phyloP scores from a whole-genome alignment of 2,113 vertebrate species.

The Brachyhypopomus occidentalis region DNA sequence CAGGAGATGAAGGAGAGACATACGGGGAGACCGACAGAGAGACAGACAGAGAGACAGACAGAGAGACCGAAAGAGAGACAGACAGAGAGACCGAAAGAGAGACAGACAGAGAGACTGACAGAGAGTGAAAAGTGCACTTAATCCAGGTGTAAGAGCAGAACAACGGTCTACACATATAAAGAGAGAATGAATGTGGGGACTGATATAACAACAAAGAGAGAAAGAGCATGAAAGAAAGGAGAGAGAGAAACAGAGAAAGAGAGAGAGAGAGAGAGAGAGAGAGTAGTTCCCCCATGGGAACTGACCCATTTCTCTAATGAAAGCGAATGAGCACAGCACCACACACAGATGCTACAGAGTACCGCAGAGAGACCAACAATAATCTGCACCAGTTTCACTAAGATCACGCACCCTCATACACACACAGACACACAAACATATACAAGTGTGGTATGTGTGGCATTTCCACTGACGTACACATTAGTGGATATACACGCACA shows the following conservation, averaged over 20 bases:
- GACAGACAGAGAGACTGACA: constrained; percentile 22
- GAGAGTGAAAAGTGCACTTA: too few relatives aligned
- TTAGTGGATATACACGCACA: not conserved
- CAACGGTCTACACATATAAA: too few relatives aligned
- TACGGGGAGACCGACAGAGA: too few relatives aligned
- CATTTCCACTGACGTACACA: too few relatives aligned
- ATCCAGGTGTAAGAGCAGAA: too few relatives aligned
- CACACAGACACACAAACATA: constrained; percentile 29
- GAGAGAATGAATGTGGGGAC: too few relatives aligned
- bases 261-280: constrained; percentile 5
- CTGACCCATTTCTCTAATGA: constrained; percentile 55
- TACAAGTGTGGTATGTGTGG: too few relatives aligned
- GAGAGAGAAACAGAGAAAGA: constrained; percentile 18
- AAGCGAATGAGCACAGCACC: constrained; percentile 43
- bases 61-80: too few relatives aligned
- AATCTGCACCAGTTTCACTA: constrained; percentile 18
- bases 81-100: too few relatives aligned
- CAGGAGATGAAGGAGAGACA: not conserved
- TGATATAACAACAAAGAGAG: constrained; percentile 14
- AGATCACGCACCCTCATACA: constrained; percentile 11
- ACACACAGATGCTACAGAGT: constrained; percentile 38
- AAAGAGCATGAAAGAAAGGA: not conserved
- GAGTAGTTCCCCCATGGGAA: constrained; percentile 24
- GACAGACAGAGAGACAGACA: constrained; percentile 25
- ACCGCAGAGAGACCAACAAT: constrained; percentile 31